Base-by-base conservation (phyloP, 2,113 vertebrate species). In the Hipposideros armiger region DNA sequence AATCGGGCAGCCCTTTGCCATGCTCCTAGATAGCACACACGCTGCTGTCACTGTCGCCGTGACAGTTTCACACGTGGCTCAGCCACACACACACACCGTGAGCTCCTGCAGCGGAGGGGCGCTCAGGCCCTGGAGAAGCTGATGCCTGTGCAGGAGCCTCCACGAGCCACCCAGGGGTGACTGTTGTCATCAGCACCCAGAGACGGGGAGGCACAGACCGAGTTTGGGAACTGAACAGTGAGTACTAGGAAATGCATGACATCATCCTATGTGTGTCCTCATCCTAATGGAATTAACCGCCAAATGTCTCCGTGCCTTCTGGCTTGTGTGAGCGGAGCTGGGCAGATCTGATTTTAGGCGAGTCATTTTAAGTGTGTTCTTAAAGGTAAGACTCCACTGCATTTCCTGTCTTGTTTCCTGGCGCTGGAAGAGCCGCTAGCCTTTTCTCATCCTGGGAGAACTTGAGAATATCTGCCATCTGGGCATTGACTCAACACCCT, bases 201-300 rank as follows among this genome's bases (percentile, higher is more conserved):
- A 56, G 36, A 56, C 5, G 56, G 22, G 15, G 24, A 50, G 6
- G 7, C 58, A 62, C 66, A 87, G 66, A 28, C 4, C 0, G 1
- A 15, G 42, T 72, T 45, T 83, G 83, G 83, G 36, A 77, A 70
- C 5, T 52, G 5, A 45, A 62, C 28, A 66, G 52, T 4, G 47
- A 87, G 42, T 58, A 28, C 76, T 77, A 1, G 42, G 89, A 83
- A 74, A 80, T 20, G 62, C 50, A 81, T 13, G 82, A 26, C 86
- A 11, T 50, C 24, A 4, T 50, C 47, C 47, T 9, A 50, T 50
- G 80, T 14, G 24, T 0, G 1, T 73, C 78, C 64, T 47, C 26
- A 60, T 84, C 87, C 72, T 90, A 54, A 95, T 60, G 17, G 42
- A 83, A 91, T 64, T n/a, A 62, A 62, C n/a, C n/a, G 78, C 36